Percentiles rank a stretch among this genome's conserved stretches.
These are phyloP conservation scores for Malaclemys terrapin DNA, from an alignment of 2,113 vertebrate species.

Conservation along the genomic window DNA sequence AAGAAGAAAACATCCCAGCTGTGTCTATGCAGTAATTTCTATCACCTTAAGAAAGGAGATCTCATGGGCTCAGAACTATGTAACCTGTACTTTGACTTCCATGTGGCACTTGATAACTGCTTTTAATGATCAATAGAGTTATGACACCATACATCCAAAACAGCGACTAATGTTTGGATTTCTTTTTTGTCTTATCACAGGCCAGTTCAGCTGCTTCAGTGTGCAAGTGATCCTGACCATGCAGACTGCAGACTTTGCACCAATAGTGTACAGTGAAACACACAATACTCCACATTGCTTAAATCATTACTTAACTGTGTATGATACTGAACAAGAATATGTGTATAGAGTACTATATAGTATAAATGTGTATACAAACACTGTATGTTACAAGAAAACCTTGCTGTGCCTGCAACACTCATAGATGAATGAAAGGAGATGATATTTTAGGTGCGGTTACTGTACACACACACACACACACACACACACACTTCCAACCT, in stretches of 20 bases:
- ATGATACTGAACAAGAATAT: neutral
- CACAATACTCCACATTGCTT: rapidly evolving
- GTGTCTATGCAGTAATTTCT: neutral
- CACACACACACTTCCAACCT: neutral
- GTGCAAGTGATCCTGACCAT: slow-evolving; percentile 76
- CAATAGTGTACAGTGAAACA: neutral
- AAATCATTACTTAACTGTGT: neutral
- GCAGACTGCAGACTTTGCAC: slow-evolving; percentile 68
- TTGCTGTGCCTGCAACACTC: slow-evolving; percentile 49
- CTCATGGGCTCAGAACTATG: neutral
- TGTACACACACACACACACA: neutral
- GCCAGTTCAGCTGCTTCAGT: slow-evolving; percentile 85
- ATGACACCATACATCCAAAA: neutral
- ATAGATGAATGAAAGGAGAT: neutral
- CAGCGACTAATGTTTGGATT: neutral
- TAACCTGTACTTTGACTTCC: neutral
- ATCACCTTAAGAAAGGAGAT: neutral
- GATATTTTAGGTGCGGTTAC: neutral
- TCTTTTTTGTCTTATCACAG: slow-evolving; percentile 72
- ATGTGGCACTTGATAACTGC: neutral
- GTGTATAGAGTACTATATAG: slow-evolving; percentile 7
- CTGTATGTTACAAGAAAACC: slow-evolving; percentile 8
- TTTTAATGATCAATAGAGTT: neutral
- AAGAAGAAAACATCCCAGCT: neutral
- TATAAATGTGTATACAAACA: neutral